phyloP scores from a whole-genome alignment of 2,113 vertebrate genomes.

The Suricata suricatta region DNA sequence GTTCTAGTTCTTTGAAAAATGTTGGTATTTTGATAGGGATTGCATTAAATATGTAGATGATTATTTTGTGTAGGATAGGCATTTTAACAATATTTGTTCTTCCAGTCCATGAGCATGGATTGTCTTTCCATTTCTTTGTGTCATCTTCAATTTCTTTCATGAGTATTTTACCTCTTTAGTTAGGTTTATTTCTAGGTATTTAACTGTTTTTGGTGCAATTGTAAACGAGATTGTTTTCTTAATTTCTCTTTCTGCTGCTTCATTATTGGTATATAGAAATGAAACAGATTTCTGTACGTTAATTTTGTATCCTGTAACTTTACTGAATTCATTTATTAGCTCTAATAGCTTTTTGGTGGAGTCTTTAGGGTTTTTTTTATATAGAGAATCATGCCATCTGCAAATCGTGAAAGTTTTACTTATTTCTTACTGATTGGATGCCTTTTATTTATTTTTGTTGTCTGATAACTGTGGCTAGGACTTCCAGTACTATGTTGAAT shows the following conservation, averaged over 20 bases:
- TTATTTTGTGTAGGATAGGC: background rate
- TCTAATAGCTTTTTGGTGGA: background rate
- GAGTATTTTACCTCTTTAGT: background rate
- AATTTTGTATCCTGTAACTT: background rate
- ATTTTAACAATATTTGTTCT: no score
- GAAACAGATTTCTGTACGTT: no score
- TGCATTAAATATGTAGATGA: background rate
- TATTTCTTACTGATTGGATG: background rate
- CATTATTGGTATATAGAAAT: no score
- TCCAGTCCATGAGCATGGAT: no score
- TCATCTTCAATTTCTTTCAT: background rate
- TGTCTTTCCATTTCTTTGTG: background rate
- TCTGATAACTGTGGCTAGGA: background rate
- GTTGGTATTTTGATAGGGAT: background rate
- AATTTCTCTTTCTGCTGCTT: no score
- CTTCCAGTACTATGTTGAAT: background rate
- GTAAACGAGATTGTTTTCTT: no score
- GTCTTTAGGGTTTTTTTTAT: background rate
- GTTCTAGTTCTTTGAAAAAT: background rate
- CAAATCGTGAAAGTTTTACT: background rate
- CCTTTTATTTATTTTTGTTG: background rate
- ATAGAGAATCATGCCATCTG: background rate
- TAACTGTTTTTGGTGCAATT: background rate
- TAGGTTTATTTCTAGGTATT: background rate
- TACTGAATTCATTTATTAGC: background rate